Base-by-base conservation (phyloP, 2,888 invertebrate species). In the Cabera pusaria region DNA sequence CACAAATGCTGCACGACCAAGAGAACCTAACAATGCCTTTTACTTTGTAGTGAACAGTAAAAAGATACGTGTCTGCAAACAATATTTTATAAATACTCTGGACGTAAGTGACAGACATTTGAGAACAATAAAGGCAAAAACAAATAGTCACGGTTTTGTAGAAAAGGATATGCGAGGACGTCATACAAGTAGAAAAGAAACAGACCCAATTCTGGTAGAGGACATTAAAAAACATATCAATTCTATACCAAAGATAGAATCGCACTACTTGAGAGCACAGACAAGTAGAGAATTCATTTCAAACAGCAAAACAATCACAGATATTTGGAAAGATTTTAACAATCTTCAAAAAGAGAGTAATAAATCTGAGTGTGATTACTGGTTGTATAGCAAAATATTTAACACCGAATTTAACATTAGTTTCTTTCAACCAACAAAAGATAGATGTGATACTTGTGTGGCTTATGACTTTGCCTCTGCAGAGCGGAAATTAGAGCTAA, bases 401-500 rank as follows among this genome's bases (percentile, higher is more conserved):
- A 22, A 22, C 6, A 9, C 2, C 9, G 22, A 22, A 5, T 22
- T 10, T 5, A 10, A 22, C 6, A 22, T 22, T 10, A 10, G 49
- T 6, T 53, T 56, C 23, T 54, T 48, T 36, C 33, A 41, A 5
- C 43, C 56, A n/a, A 60, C 56, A 28, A 59, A 55, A 44, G 55
- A 59, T 22, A 31, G 34, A 9, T 57, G 56, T 29, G 50, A 56
- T 7, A 5, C 27, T n/a, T 60, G 56, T 37, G 8, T 48, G 17
- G 29, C 37, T 6, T 56, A 48, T 23, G 12, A 29, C 20, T 1
- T 21, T 12, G 29, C 29, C 5, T n/a, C 11, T 1, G 6, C n/a
- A 10, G 26, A 22, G 12, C 14, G 5, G 10, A 49, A 52, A 46
- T 12, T 19, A 44, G 3, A 27, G 20, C 17, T 52, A 5, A 40